Percentiles rank a stretch among this genome's conserved stretches.
Evolutionary conservation across 1,140 invertebrate species (phyloP).

Genomic region (Drosophila biarmipes): DNA sequence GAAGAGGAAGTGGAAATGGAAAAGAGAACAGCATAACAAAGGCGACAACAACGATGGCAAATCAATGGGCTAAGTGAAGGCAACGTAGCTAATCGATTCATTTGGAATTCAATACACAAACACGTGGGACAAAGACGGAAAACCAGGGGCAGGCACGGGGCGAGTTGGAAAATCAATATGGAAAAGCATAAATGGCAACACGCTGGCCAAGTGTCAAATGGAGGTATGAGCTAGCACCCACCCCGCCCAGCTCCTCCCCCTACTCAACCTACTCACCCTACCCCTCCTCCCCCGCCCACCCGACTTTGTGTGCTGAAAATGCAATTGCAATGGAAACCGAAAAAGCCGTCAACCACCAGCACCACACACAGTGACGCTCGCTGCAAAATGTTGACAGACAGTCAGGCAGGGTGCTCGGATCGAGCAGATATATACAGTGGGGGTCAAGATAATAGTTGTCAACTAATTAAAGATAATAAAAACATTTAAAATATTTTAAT

Average conservation of each 20-base stretch:
- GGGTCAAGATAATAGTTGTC: not conserved
- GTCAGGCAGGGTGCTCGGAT: constrained; percentile 13
- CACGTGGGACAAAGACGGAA: constrained; percentile 40
- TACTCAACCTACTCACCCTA: no score
- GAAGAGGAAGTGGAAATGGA: constrained; percentile 23
- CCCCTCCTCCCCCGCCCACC: constrained; percentile 30
- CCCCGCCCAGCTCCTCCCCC: not conserved
- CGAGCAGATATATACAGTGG: constrained; percentile 11
- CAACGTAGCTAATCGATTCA: constrained; percentile 76
- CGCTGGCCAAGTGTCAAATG: constrained; percentile 72
- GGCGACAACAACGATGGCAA: constrained; percentile 46
- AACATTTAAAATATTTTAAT: no score
- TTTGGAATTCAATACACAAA: constrained; percentile 80
- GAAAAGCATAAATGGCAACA: constrained; percentile 75
- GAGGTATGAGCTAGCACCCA: constrained; percentile 10
- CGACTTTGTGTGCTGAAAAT: constrained; percentile 41
- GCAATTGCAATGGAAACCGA: constrained; percentile 60
- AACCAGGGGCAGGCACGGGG: constrained; percentile 4
- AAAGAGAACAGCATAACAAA: constrained; percentile 52
- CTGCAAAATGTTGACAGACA: constrained; percentile 70
- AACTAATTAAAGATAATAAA: not conserved
- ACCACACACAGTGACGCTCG: constrained; percentile 16
- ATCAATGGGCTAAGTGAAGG: constrained; percentile 63
- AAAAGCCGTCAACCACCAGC: constrained; percentile 69
- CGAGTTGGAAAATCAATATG: constrained; percentile 73